These are phyloP conservation scores for Apodemia hepburni DNA, from an alignment of 2,888 invertebrate species.

Conservation along the genomic window DNA sequence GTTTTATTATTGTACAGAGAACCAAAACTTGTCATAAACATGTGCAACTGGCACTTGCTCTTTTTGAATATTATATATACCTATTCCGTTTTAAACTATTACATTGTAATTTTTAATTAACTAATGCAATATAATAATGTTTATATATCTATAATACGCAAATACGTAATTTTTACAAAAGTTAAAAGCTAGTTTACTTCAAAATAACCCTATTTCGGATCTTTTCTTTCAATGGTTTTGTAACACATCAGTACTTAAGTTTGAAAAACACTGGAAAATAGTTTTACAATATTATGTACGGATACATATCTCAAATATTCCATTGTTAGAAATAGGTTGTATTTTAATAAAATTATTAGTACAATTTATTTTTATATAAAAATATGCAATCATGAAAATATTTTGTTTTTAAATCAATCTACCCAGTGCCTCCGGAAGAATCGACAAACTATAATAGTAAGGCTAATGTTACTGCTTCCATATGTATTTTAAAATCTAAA, in stretches of 20 bases:
- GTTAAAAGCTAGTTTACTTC: too few relatives aligned
- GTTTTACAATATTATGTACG: neutral
- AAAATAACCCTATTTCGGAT: too few relatives aligned
- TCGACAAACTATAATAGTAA: neutral
- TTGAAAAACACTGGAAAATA: neutral
- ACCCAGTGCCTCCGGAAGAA: neutral
- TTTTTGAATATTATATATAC: too few relatives aligned
- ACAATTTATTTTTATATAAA: conserved; percentile 25
- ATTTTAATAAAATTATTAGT: conserved; percentile 18
- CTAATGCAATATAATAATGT: too few relatives aligned
- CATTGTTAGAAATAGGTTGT: conserved; percentile 18
- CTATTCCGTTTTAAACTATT: too few relatives aligned
- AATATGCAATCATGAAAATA: neutral
- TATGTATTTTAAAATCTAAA: conserved; percentile 1
- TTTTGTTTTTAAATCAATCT: neutral
- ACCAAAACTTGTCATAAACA: too few relatives aligned
- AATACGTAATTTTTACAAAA: too few relatives aligned
- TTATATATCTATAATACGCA: too few relatives aligned
- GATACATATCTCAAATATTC: conserved; percentile 13
- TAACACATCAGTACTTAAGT: neutral
- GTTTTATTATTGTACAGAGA: too few relatives aligned
- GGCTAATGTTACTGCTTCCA: neutral
- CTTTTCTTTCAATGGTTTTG: neutral
- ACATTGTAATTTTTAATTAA: too few relatives aligned
- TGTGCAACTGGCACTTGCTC: too few relatives aligned